Evolutionary conservation across 2,888 invertebrate genomes (phyloP), one percentile per base, ranked within the genome.

Genomic region (Drosophila testacea): DNA sequence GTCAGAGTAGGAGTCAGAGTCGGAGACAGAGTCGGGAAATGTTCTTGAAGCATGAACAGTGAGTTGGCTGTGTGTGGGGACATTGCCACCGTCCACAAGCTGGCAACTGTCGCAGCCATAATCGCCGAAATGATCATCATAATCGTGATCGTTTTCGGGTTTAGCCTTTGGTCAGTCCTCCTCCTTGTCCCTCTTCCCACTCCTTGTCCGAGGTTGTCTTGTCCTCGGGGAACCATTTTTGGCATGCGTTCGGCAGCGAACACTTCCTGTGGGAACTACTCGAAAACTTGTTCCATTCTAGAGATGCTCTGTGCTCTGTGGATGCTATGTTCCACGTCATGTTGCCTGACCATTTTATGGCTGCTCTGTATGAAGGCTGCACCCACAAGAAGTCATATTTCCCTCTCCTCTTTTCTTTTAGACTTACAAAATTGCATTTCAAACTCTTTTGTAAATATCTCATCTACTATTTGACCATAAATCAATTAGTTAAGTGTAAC

Each of bases 191-290:
- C 57, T 44, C 30, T 32, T n/a, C 34, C 48, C 38, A 38, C 22
- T 22, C 7, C 7, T 32, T 32, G 66, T 66, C 70, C 76, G 66
- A 65, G 68, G 79, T 70, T 84, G 84, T 79, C 73, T 69, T 77
- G 85, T 87, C 87, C 82, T 82, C 71, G 76, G 85, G 73, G 83
- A 84, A 56, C 83, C 83, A 83, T 83, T 83, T 83, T 84, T 80
- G 83, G 83, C 85, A 84, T 83, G 85, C 83, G 83, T 84, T 83
- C 75, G 73, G 78, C 79, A 78, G 77, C 61, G 80, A 82, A 79
- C 83, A 83, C 88, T 87, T 83, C 85, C 83, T 83, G 87, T 83
- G 83, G 88, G 83, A 87, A 87, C 79, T 79, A 73, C 77, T 72
- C 32, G 50, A 66, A 50, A 75, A 77, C 75, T 79, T 69, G 85